A percentile compares a stretch with the other conserved stretches of the same genome.
Evolutionary conservation across 2,113 vertebrate species (phyloP).

Genomic region (Syngnathus floridae): DNA sequence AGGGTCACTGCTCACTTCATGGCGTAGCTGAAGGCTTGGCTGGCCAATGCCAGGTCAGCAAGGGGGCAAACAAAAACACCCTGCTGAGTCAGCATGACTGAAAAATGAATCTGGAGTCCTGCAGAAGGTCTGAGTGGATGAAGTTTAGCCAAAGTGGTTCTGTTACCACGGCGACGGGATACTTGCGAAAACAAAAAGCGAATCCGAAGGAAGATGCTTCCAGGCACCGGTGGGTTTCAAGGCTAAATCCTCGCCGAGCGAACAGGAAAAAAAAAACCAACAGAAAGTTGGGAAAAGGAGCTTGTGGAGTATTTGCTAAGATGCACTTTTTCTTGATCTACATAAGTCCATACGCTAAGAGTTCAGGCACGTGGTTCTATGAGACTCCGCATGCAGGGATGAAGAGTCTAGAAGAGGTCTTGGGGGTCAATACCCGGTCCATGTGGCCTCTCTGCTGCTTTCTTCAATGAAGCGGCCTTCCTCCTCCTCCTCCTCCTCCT

Average conservation of each 20-base stretch:
- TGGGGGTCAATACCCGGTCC: conserved; percentile 21
- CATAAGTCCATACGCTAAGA: conserved; percentile 1
- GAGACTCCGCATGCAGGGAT: conserved; percentile 39
- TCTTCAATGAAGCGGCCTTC: conserved; percentile 24
- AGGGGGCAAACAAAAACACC: not conserved
- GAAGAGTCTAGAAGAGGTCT: conserved; percentile 40
- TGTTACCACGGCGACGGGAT: not conserved
- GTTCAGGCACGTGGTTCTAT: conserved; percentile 42
- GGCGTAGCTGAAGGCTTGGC: not conserved
- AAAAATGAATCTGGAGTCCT: not conserved
- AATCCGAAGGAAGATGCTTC: not conserved
- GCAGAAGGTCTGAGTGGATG: not conserved
- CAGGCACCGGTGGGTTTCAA: conserved; percentile 11
- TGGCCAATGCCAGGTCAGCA: not conserved
- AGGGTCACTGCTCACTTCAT: not conserved
- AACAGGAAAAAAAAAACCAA: not conserved
- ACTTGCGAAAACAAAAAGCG: not conserved
- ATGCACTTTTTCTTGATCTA: conserved; percentile 3
- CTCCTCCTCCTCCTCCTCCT: not conserved
- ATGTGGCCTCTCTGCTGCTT: conserved; percentile 29
- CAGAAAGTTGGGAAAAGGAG: not conserved
- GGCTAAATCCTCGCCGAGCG: not conserved
- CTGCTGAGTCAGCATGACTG: not conserved
- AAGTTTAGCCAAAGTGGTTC: not conserved
- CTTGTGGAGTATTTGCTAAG: conserved; percentile 4